Conservation (phyloP, 1,140 invertebrate genomes). For the Aphelinus atriplicis region DNA sequence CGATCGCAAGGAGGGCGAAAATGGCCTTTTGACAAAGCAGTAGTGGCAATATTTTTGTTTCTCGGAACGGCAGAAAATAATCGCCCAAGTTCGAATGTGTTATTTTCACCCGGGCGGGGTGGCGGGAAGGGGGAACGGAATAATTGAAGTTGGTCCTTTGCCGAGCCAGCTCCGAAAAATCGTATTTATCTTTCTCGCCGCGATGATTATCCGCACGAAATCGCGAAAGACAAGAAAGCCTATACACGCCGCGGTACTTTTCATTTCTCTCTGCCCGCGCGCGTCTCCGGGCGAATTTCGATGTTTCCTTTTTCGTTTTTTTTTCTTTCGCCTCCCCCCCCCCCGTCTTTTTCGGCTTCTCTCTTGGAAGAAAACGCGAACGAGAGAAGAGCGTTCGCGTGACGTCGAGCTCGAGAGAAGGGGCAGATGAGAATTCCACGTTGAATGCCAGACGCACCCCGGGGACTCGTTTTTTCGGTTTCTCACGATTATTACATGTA, state of each 20-base stretch:
- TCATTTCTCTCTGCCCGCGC: slow-evolving; percentile 35
- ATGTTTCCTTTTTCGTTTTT: background rate
- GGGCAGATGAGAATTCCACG: slow-evolving; percentile 39
- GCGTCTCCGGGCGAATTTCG: slow-evolving; percentile 25
- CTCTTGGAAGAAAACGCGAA: background rate
- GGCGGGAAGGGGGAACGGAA: background rate
- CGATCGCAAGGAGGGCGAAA: no score
- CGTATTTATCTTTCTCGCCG: slow-evolving; percentile 8
- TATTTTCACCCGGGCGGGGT: no score
- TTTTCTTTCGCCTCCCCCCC: background rate
- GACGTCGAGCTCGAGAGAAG: slow-evolving; percentile 28
- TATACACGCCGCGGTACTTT: background rate
- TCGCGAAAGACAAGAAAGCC: slow-evolving; percentile 39
- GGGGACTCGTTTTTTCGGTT: slow-evolving; percentile 39
- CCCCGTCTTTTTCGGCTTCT: slow-evolving; percentile 10
- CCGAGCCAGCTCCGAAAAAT: slow-evolving; percentile 17
- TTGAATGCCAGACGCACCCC: slow-evolving; percentile 46
- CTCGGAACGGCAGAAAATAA: background rate
- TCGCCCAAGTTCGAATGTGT: no score
- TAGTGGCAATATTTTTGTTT: background rate
- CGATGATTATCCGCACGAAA: slow-evolving; percentile 38
- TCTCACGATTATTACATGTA: slow-evolving; percentile 41
- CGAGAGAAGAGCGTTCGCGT: slow-evolving; percentile 34
- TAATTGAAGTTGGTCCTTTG: slow-evolving; percentile 21
- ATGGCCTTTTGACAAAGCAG: no score